phyloP scores from a whole-genome alignment of 1,140 invertebrate species.

The Scaptomyza montana region DNA sequence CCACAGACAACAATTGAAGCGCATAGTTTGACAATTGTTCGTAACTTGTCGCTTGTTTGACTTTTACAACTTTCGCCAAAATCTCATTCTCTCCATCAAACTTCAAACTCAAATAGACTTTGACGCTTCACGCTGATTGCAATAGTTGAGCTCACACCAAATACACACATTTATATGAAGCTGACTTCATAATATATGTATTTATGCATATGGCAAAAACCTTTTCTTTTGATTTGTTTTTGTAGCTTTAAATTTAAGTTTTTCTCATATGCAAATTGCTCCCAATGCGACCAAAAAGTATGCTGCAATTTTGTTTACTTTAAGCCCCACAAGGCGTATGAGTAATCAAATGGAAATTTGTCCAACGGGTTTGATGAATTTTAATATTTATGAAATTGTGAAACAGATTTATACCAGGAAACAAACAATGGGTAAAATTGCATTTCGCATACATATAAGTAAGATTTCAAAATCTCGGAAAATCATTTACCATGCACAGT shows the following conservation, averaged over 20 bases:
- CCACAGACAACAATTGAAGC: constrained; percentile 68
- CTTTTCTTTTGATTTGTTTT: constrained; percentile 40
- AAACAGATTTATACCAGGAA: not conserved
- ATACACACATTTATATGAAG: constrained; percentile 14
- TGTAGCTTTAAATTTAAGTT: constrained; percentile 26
- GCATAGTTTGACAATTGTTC: constrained; percentile 78
- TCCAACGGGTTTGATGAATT: not conserved
- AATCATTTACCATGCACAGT: too few relatives aligned
- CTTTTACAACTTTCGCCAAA: constrained; percentile 70
- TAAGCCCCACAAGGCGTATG: not conserved
- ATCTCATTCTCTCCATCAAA: constrained; percentile 15
- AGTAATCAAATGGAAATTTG: not conserved
- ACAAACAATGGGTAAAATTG: not conserved
- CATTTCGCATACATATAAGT: not conserved
- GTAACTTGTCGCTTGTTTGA: constrained; percentile 64
- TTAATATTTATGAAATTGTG: not conserved
- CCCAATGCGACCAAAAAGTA: constrained; percentile 5
- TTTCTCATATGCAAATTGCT: constrained; percentile 21
- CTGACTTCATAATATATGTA: constrained; percentile 46
- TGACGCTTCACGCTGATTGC: constrained; percentile 79
- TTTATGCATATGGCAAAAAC: constrained; percentile 47
- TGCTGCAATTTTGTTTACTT: constrained; percentile 7
- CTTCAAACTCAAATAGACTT: constrained; percentile 76
- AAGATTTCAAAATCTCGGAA: not conserved
- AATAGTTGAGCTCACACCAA: constrained; percentile 56